phyloP scores from a whole-genome alignment of 2,113 vertebrate genomes.

The Pituophis catenifer region DNA sequence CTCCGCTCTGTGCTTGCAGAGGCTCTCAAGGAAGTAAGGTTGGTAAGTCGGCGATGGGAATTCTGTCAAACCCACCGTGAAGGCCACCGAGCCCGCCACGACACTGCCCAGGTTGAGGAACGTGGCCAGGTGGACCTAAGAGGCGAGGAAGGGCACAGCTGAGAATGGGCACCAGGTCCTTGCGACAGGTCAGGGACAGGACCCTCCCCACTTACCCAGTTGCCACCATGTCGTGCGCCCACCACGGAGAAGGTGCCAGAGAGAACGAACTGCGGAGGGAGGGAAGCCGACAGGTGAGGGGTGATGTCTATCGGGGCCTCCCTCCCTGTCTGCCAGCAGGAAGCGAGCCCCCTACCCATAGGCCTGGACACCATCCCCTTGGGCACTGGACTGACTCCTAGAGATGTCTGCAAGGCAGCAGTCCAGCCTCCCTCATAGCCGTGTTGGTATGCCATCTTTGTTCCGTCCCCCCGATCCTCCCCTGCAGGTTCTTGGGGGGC shows the following conservation, averaged over 20 bases:
- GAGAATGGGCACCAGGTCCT: background rate
- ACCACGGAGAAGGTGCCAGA: conserved; percentile 29
- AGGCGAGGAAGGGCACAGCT: rapidly evolving
- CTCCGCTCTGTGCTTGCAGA: rapidly evolving
- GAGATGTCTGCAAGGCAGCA: background rate
- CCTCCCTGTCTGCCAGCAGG: background rate
- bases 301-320: background rate
- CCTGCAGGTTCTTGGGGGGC: background rate
- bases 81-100: background rate
- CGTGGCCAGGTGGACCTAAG: background rate
- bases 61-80: rapidly evolving
- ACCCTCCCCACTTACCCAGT: conserved; percentile 27
- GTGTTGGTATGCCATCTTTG: background rate
- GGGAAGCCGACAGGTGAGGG: background rate
- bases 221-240: conserved; percentile 16
- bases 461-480: background rate
- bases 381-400: background rate
- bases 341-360: rapidly evolving
- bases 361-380: background rate
- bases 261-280: background rate
- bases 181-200: background rate
- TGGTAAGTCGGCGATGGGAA: rapidly evolving
- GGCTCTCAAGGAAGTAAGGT: rapidly evolving
- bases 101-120: background rate
- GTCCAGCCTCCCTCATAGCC: background rate